Evolutionary conservation across 2,888 invertebrate species (phyloP), one percentile per base, ranked within the genome.

Genomic region (Papilio gigon): DNA sequence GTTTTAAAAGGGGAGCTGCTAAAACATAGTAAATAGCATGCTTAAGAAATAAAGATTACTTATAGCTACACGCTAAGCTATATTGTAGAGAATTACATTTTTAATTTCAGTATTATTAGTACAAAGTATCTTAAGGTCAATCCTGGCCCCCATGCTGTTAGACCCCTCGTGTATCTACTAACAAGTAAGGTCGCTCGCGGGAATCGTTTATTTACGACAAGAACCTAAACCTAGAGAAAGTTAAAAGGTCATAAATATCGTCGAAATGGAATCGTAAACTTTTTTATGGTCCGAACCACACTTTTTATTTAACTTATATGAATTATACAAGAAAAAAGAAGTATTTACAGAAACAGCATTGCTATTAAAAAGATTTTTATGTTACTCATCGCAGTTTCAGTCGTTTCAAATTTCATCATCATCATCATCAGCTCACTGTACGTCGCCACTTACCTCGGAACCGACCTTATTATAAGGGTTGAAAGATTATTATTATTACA

Each of bases 141-240:
- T 6, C 17, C 17, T 0, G 11, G 3, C 12, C 25, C 22, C 22
- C n/a, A 17, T 42, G 8, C 30, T 27, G n/a, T 27, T 17, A n/a
- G 53, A 30, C 53, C 53, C 17, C 30, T 25, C 22, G n/a, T 17
- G 30, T 27, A n/a, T 14, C 22, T 50, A 25, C 25, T 22, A 27
- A 5, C 22, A 25, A 50, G 22, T 27, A 62, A 44, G 42, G 44
- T 30, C 17, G 6, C 44, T 27, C 40, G 6, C 4, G 60, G 60
- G 60, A 60, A 60, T 60, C 40, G 37, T 60, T 60, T 59, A 59
- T 59, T 60, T 60, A 60, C 40, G 60, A 6, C 60, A 25, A 22
- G 40, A 60, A 56, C 30, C 30, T 25, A 56, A 50, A 40, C 60
- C 40, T 40, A 40, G 40, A 27, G 40, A 40, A 60, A 40, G 60